Conservation (phyloP, 2,797 vertebrate species). For the Sebastes kiyomatsui region DNA sequence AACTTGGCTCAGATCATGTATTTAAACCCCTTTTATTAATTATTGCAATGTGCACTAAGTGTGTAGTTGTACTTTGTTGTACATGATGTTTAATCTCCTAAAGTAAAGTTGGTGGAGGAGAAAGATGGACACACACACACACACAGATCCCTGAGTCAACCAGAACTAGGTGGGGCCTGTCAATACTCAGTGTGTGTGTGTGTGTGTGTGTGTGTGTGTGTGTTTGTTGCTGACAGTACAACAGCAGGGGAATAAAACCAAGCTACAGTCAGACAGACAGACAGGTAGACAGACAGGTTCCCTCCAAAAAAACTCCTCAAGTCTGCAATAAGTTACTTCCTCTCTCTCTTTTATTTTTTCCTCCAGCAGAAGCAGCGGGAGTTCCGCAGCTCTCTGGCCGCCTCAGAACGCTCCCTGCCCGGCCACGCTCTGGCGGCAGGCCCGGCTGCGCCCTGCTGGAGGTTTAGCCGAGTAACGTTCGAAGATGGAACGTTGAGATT, state of each 20-base stretch:
- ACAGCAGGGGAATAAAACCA: constrained; percentile 46
- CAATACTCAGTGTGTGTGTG: constrained; percentile 40
- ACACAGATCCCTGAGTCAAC: constrained; percentile 48
- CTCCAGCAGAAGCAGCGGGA: constrained; percentile 38
- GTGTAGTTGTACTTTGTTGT: constrained; percentile 3
- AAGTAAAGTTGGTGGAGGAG: constrained; percentile 55
- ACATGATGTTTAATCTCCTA: constrained; percentile 44
- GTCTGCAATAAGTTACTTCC: constrained; percentile 40
- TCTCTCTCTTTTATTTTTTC: not conserved
- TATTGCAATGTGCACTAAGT: not conserved
- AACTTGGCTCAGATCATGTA: too few species aligned
- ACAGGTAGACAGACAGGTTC: constrained; percentile 2
- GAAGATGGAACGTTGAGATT: too few species aligned
- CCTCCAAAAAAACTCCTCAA: constrained; percentile 27
- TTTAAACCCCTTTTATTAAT: too few species aligned
- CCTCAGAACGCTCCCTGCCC: constrained; percentile 16
- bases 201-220: constrained; percentile 19
- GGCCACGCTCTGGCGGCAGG: constrained; percentile 37
- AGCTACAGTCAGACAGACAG: constrained; percentile 19
- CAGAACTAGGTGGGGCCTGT: constrained; percentile 75
- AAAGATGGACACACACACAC: constrained; percentile 34
- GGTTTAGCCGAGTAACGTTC: not conserved
- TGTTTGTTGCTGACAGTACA: constrained; percentile 50
- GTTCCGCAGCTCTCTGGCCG: constrained; percentile 44
- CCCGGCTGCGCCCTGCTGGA: constrained; percentile 39